Base-by-base conservation (phyloP, 2,888 invertebrate species). In the Stenotaenia linearis region DNA sequence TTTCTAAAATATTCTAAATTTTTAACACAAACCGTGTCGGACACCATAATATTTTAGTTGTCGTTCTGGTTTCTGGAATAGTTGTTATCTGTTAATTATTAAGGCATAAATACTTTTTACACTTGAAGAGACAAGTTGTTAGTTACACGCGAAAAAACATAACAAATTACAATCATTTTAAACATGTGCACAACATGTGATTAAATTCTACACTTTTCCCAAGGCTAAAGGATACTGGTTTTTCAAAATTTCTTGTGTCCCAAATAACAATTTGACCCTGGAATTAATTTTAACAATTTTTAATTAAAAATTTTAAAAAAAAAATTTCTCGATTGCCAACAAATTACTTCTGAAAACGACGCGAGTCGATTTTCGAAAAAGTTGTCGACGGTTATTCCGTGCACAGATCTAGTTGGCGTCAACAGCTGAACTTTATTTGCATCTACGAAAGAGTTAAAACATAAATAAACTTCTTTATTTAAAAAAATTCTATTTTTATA, bases 231-330 rank as follows among this genome's bases (percentile, higher is more conserved):
- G 86, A 86, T 85, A 87, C 89, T 0, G 97, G 95, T 84, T 94
- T 92, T 83, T 95, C 93, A 85, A 96, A 92, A 84, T 91, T 92
- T 79, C 97, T 88, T 76, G 92, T 90, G 86, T 97, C 97, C 97
- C 97, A 97, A 80, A 97, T 90, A 81, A 91, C 91, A 80, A 95
- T 91, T 83, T 92, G 91, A 84, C 91, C 92, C 84, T 87, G 84
- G 79, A 50, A 81, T n/a, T 45, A 45, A n/a, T 32, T 32, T 45
- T n/a, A 45, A 45, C 3, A 37, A 81, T 10, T 76, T 10, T 35
- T 76, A 32, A 37, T 69, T 40, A 40, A 10, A 12, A 12, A 15
- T 40, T 40, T 10, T 3, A 37, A 40, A 40, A 35, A 76, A 5
- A 7, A 78, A 2, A 75, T n/a, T n/a, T n/a, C n/a, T n/a, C n/a